Evolutionary conservation across 2,888 invertebrate genomes (phyloP).

Genomic region (Ellobium chinense): DNA sequence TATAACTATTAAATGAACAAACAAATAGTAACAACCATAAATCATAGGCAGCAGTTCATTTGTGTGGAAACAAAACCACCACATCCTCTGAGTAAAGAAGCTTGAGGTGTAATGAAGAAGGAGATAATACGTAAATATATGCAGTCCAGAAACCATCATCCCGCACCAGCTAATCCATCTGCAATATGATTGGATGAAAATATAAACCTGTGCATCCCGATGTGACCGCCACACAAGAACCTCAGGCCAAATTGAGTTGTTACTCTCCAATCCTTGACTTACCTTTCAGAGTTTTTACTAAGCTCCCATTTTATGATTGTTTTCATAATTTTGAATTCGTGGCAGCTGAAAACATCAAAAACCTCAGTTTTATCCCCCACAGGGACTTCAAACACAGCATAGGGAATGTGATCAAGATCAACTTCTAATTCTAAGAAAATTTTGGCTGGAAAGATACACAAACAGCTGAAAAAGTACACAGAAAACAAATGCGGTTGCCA

Average conservation of each 20-base stretch:
- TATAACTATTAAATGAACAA: constrained; percentile 11
- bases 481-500: too few species aligned
- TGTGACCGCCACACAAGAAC: constrained; percentile 50
- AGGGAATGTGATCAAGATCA: too few species aligned
- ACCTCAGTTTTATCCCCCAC: not conserved
- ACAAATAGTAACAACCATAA: constrained; percentile 4
- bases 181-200: constrained; percentile 38
- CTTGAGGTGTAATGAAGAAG: constrained; percentile 37
- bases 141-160: constrained; percentile 44
- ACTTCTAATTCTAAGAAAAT: too few species aligned
- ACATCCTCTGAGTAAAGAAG: constrained; percentile 35
- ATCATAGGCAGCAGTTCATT: constrained; percentile 7
- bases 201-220: constrained; percentile 49
- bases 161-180: constrained; percentile 42
- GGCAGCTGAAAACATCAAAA: constrained; percentile 39
- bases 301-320: constrained; percentile 24
- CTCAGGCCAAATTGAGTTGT: constrained; percentile 40
- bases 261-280: constrained; percentile 22
- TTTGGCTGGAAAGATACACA: too few species aligned
- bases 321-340: constrained; percentile 33
- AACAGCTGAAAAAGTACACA: too few species aligned
- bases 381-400: too few species aligned
- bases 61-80: constrained; percentile 28
- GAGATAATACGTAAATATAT: constrained; percentile 37
- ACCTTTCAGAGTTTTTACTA: constrained; percentile 30